Conservation (phyloP, 2,888 invertebrate genomes). For the Morinoia aosen region DNA sequence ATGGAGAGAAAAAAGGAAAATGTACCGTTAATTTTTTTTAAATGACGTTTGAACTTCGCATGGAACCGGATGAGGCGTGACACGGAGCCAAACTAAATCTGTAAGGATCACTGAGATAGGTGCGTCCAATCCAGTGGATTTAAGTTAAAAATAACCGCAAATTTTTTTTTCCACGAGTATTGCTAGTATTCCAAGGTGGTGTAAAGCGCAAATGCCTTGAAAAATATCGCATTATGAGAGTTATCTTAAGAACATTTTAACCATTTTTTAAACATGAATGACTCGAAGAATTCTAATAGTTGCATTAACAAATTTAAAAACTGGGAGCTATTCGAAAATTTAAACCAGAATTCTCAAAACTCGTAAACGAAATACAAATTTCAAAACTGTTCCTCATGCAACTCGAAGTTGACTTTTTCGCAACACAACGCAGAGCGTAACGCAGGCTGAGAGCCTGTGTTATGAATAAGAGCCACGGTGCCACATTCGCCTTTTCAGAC, state of each 20-base stretch:
- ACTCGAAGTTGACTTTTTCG: no score
- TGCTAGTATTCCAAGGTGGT: no score
- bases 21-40: background rate
- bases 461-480: no score
- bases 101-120: background rate
- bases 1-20: background rate
- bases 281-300: background rate
- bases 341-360: background rate
- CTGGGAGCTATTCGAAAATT: background rate
- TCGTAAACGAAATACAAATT: background rate
- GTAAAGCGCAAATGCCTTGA: background rate
- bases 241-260: background rate
- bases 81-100: background rate
- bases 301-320: background rate
- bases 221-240: background rate
- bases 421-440: no score
- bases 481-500: no score
- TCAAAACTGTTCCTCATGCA: background rate
- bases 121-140: background rate
- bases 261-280: background rate
- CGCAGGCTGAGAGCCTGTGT: no score
- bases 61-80: background rate
- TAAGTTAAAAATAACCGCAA: no score
- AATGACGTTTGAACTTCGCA: background rate
- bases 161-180: no score